Conservation (phyloP, 2,888 invertebrate genomes). For the Ennomos quercinarius region DNA sequence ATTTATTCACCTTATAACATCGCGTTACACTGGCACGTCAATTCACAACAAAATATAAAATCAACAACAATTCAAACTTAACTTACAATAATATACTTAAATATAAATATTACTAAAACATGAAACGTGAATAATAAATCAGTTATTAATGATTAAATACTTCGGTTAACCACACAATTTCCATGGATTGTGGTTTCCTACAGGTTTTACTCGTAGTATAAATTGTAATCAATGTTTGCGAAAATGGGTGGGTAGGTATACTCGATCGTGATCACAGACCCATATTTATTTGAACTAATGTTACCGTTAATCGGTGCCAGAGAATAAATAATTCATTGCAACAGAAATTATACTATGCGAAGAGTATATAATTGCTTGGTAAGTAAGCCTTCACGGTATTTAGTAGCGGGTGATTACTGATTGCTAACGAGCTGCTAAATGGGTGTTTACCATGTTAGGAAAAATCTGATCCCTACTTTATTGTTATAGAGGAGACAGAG, state of each 20-base stretch:
- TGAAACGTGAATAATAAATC: too few species aligned
- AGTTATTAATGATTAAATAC: conserved; percentile 5
- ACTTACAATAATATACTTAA: too few species aligned
- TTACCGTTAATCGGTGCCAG: conserved; percentile 17
- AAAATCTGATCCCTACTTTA: background rate
- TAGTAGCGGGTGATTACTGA: conserved; percentile 21
- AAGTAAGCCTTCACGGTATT: conserved; percentile 29
- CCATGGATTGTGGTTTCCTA: conserved; percentile 54
- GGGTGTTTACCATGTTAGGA: background rate
- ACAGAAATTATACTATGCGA: conserved; percentile 14
- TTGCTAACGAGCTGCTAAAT: conserved; percentile 8
- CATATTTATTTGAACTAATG: conserved; percentile 11
- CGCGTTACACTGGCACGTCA: too few species aligned
- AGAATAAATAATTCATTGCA: conserved; percentile 1
- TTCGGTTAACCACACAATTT: conserved; percentile 50
- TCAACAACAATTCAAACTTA: too few species aligned
- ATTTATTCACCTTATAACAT: too few species aligned
- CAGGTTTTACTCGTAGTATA: conserved; percentile 2
- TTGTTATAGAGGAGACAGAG: too few species aligned
- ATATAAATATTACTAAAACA: too few species aligned
- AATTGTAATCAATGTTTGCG: conserved; percentile 10
- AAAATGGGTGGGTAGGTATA: conserved; percentile 19
- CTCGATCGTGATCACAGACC: conserved; percentile 6
- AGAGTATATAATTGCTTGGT: conserved; percentile 26
- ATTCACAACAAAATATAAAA: too few species aligned